These are phyloP conservation scores for Paracyclopina nana DNA, from an alignment of 1,140 invertebrate genomes.

Conservation along the genomic window DNA sequence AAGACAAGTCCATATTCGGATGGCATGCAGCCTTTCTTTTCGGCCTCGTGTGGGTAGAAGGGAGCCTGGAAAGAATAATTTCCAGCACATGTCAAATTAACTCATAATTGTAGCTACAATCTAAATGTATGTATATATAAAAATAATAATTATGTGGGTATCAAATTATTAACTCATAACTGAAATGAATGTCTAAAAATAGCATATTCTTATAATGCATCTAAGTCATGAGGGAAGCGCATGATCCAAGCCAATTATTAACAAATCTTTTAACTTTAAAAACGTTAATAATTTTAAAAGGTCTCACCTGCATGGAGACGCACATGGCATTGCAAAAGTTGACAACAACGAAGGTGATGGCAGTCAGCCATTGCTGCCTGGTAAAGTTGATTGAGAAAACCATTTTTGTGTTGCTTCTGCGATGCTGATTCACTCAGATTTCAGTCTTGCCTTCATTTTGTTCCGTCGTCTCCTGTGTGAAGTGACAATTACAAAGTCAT, in stretches of 20 bases:
- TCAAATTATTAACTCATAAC: neutral
- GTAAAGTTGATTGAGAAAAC: constrained; percentile 34
- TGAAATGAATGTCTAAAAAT: neutral
- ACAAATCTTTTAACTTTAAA: neutral
- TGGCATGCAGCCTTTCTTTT: constrained; percentile 58
- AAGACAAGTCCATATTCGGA: constrained; percentile 80
- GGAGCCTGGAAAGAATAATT: constrained; percentile 53
- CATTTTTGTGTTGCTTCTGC: too few species aligned
- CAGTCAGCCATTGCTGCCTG: constrained; percentile 54
- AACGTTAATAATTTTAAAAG: neutral
- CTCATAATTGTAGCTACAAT: neutral
- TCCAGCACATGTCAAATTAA: constrained; percentile 64
- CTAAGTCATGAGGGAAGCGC: neutral
- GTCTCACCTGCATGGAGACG: constrained; percentile 44
- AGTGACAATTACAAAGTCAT: too few species aligned
- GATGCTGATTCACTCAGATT: too few species aligned
- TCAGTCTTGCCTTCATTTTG: too few species aligned
- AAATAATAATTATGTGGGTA: neutral
- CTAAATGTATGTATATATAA: neutral
- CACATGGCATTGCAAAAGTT: constrained; percentile 74
- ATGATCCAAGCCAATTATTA: neutral
- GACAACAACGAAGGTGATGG: constrained; percentile 60
- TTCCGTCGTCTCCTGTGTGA: too few species aligned
- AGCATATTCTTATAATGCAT: neutral
- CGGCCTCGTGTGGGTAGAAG: constrained; percentile 38